phyloP scores from a whole-genome alignment of 2,888 invertebrate species.

The Balanococcus diminutus region DNA sequence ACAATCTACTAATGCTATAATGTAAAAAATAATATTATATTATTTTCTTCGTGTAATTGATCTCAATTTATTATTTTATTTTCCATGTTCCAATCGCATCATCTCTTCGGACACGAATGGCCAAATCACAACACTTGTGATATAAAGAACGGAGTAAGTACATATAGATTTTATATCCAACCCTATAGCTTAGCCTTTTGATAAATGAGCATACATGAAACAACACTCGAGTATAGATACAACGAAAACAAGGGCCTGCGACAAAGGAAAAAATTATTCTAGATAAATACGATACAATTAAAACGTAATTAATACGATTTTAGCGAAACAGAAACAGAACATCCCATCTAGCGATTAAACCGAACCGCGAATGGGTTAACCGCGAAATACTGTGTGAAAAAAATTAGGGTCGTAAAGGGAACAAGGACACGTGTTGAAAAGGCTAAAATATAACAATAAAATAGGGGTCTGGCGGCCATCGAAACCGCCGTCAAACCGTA shows the following conservation, averaged over 20 bases:
- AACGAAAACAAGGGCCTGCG: background rate
- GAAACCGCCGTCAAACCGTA: background rate
- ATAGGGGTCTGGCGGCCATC: background rate
- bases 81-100: background rate
- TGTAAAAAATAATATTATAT: no score
- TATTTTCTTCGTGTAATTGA: no score
- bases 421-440: conserved; percentile 37
- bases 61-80: background rate
- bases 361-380: conserved; percentile 6
- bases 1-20: no score
- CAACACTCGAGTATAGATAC: background rate
- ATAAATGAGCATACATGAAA: background rate
- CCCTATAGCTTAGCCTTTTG: background rate
- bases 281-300: conserved; percentile 26
- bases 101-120: background rate
- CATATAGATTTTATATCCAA: background rate
- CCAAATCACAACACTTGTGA: background rate
- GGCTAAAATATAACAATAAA: conserved; percentile 31
- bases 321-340: background rate
- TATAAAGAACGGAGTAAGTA: background rate
- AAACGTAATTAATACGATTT: conserved; percentile 27
- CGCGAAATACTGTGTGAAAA: background rate
- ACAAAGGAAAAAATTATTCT: background rate
- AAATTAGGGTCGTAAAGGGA: background rate
- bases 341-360: background rate